phyloP scores from a whole-genome alignment of 2,888 invertebrate species.

The Caenorhabditis panamensis region DNA sequence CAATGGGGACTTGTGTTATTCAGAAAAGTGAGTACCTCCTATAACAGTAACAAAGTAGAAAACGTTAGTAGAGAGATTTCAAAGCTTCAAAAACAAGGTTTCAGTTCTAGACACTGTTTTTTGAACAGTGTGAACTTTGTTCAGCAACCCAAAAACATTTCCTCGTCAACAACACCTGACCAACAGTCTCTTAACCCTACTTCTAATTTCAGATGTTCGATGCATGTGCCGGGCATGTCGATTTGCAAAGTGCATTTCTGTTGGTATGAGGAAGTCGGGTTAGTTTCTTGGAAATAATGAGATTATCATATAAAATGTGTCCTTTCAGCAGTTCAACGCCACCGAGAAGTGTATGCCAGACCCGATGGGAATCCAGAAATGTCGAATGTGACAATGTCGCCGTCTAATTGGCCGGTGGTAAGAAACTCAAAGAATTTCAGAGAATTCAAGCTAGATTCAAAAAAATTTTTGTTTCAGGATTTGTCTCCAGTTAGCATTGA shows the following conservation, averaged over 20 bases:
- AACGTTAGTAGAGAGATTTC: no score
- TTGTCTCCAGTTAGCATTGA: slow-evolving; percentile 26
- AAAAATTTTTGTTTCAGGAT: slow-evolving; percentile 21
- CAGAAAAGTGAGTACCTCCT: slow-evolving; percentile 65
- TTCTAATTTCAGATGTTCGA: slow-evolving; percentile 71
- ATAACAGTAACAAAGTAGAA: no score
- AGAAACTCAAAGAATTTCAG: not conserved
- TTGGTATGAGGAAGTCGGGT: slow-evolving; percentile 79
- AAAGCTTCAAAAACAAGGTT: no score
- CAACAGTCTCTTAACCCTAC: not conserved
- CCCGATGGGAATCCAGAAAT: slow-evolving; percentile 26
- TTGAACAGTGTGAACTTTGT: no score
- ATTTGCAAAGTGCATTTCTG: slow-evolving; percentile 72
- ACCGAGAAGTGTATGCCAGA: slow-evolving; percentile 56
- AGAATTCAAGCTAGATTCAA: no score
- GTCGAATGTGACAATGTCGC: slow-evolving; percentile 8
- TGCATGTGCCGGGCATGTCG: slow-evolving; percentile 80
- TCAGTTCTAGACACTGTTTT: no score
- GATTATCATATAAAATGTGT: not conserved
- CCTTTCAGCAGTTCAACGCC: slow-evolving; percentile 66
- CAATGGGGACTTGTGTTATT: slow-evolving; percentile 71
- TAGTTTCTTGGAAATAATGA: not conserved
- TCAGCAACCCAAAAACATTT: no score
- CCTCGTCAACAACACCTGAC: not conserved
- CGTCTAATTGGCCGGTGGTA: slow-evolving; percentile 36